These are phyloP conservation scores for Ptiloglossa arizonensis DNA, from an alignment of 1,140 invertebrate species.

Conservation along the genomic window DNA sequence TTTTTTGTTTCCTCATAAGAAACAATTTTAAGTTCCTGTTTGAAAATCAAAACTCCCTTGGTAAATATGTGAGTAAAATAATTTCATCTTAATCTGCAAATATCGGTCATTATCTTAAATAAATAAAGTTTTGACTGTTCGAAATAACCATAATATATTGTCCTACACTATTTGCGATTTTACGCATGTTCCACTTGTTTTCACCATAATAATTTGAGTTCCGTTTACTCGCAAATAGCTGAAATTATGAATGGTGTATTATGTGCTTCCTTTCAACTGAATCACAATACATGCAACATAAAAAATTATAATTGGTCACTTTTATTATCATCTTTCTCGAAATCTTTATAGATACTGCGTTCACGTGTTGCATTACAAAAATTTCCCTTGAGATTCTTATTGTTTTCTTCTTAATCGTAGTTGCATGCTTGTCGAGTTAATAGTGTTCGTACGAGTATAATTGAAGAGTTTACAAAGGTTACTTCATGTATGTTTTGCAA, in stretches of 20 bases:
- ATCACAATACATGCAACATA: constrained; percentile 22
- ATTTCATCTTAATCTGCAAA: constrained; percentile 51
- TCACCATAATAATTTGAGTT: neutral
- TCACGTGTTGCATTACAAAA: constrained; percentile 19
- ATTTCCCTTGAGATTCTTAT: constrained; percentile 36
- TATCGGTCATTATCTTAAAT: constrained; percentile 60
- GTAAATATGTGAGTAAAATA: constrained; percentile 68
- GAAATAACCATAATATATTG: constrained; percentile 61
- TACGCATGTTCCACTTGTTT: constrained; percentile 34
- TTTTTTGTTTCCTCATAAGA: neutral
- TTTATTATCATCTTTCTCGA: neutral
- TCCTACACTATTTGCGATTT: constrained; percentile 58
- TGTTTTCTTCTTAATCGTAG: constrained; percentile 20
- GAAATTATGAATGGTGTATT: neutral
- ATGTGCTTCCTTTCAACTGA: neutral
- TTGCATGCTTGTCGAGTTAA: constrained; percentile 32
- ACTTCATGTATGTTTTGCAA: constrained; percentile 19
- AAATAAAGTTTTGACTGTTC: constrained; percentile 59
- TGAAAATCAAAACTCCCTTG: constrained; percentile 64
- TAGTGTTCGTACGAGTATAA: constrained; percentile 22
- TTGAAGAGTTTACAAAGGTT: constrained; percentile 31
- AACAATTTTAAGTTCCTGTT: constrained; percentile 42
- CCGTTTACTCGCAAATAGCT: neutral
- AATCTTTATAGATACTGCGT: neutral
- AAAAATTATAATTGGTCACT: constrained; percentile 23